Conservation (phyloP, 2,888 invertebrate genomes). For the Pandemis corylana region DNA sequence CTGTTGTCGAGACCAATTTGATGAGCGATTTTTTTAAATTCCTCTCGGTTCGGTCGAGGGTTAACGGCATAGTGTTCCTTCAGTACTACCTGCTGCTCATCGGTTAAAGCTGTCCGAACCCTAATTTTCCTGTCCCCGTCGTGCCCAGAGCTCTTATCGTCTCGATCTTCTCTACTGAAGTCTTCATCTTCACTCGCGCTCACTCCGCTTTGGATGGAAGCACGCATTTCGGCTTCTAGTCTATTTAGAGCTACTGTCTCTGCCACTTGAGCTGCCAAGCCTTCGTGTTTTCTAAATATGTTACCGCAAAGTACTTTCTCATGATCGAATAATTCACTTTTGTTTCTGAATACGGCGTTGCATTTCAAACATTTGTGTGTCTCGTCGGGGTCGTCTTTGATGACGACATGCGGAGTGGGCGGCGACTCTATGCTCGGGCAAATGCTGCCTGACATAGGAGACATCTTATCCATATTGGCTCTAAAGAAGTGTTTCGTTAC, state of each 20-base stretch:
- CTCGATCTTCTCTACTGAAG: slow-evolving; percentile 77
- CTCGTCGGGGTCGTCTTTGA: slow-evolving; percentile 75
- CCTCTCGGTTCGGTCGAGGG: slow-evolving; percentile 97
- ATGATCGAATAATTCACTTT: slow-evolving; percentile 88
- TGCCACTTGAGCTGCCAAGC: slow-evolving; percentile 91
- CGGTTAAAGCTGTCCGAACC: slow-evolving; percentile 96
- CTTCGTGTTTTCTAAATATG: slow-evolving; percentile 87
- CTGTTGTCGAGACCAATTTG: slow-evolving; percentile 90
- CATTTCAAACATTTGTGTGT: slow-evolving; percentile 85
- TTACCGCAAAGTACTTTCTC: slow-evolving; percentile 87
- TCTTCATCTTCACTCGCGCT: slow-evolving; percentile 88
- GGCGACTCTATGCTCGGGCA: slow-evolving; percentile 72
- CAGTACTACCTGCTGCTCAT: slow-evolving; percentile 95
- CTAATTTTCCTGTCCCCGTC: slow-evolving; percentile 92
- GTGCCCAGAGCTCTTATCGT: slow-evolving; percentile 82
- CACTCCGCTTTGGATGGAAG: slow-evolving; percentile 78
- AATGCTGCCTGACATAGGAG: slow-evolving; percentile 82
- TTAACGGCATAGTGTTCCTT: slow-evolving; percentile 96
- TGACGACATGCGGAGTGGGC: slow-evolving; percentile 58
- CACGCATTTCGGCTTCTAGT: slow-evolving; percentile 79
- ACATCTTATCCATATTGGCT: slow-evolving; percentile 87
- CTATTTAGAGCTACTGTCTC: slow-evolving; percentile 86
- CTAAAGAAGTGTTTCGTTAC: slow-evolving; percentile 90
- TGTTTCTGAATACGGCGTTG: slow-evolving; percentile 84
- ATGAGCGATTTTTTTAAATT: slow-evolving; percentile 95